Conservation (phyloP, 1,140 invertebrate species). For the Phocides pigmalion region DNA sequence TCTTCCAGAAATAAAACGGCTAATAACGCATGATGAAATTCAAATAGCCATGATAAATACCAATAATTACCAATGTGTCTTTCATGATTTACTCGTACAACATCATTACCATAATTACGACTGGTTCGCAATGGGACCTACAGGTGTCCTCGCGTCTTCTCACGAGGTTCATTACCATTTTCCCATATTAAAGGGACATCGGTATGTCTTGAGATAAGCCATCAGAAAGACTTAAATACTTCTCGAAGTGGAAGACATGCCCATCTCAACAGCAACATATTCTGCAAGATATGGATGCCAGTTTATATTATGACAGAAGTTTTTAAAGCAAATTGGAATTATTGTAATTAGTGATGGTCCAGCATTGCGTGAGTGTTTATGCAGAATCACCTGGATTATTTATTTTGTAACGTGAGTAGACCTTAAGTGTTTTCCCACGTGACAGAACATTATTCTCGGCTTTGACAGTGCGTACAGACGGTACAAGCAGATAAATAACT, state of each 20-base stretch:
- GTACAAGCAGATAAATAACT: slow-evolving; percentile 51
- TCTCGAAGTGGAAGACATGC: not conserved
- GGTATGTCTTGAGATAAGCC: slow-evolving; percentile 23
- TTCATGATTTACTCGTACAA: slow-evolving; percentile 26
- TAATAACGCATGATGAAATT: slow-evolving; percentile 20
- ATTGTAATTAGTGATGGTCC: not conserved
- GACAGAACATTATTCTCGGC: slow-evolving; percentile 20
- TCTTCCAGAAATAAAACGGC: not conserved
- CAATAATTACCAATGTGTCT: slow-evolving; percentile 30
- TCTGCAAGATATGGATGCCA: not conserved
- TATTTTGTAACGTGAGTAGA: slow-evolving; percentile 26
- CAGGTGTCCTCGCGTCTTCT: slow-evolving; percentile 31
- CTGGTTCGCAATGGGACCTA: slow-evolving; percentile 30
- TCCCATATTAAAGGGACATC: slow-evolving; percentile 26
- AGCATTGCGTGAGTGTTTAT: not conserved
- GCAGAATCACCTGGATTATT: slow-evolving; percentile 11
- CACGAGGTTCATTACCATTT: slow-evolving; percentile 31
- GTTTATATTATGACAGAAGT: not conserved
- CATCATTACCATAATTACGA: slow-evolving; percentile 31
- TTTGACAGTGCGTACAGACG: slow-evolving; percentile 33
- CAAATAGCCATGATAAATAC: slow-evolving; percentile 28
- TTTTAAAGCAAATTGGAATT: not conserved
- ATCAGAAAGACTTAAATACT: slow-evolving; percentile 21
- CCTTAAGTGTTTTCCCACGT: slow-evolving; percentile 26
- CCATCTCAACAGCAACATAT: not conserved